Evolutionary conservation across 2,888 invertebrate genomes (phyloP).

Genomic region (Pseudococcus viburni): DNA sequence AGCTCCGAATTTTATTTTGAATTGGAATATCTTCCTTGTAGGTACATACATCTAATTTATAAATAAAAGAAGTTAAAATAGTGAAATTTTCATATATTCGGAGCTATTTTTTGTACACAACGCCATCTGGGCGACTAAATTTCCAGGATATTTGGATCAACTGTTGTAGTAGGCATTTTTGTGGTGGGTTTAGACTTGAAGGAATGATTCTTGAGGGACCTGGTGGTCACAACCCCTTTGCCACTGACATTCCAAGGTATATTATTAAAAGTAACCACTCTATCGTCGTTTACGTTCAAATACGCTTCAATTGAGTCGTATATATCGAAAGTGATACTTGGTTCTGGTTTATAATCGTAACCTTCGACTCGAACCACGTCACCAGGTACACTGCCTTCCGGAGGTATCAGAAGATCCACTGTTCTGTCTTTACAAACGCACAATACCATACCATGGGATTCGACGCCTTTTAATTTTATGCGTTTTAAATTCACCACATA

Average conservation of each 20-base stretch:
- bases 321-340: slow-evolving; percentile 88
- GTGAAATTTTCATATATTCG: too few species aligned
- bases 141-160: too few species aligned
- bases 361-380: slow-evolving; percentile 73
- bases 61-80: too few species aligned
- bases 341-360: slow-evolving; percentile 81
- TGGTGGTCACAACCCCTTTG: slow-evolving; percentile 76
- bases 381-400: slow-evolving; percentile 79
- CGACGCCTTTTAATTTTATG: slow-evolving; percentile 74
- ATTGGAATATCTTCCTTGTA: too few species aligned
- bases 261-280: slow-evolving; percentile 85
- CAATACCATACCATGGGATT: slow-evolving; percentile 97
- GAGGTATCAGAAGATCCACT: slow-evolving; percentile 87
- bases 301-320: slow-evolving; percentile 90
- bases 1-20: too few species aligned
- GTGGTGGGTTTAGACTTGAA: background rate
- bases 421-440: slow-evolving; percentile 86
- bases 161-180: background rate
- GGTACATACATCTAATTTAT: too few species aligned
- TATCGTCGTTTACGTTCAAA: slow-evolving; percentile 80
- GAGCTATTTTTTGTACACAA: too few species aligned
- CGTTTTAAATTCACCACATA: slow-evolving; percentile 45
- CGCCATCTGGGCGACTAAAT: too few species aligned
- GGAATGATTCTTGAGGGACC: background rate
- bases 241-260: slow-evolving; percentile 79